Evolutionary conservation across 1,140 invertebrate genomes (phyloP), one percentile per base, ranked within the genome.

Genomic region (Ectropis grisescens): DNA sequence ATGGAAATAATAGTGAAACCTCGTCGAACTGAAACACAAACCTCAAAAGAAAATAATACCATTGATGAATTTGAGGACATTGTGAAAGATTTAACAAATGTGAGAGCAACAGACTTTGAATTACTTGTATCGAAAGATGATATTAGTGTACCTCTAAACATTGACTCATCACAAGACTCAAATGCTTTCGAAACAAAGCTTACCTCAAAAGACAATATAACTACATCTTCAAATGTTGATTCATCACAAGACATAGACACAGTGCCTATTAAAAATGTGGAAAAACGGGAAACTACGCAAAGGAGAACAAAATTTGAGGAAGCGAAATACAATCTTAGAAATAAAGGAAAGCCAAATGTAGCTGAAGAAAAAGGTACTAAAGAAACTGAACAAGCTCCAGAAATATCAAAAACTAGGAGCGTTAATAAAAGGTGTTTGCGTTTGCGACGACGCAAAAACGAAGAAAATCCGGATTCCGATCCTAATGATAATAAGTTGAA

Each of bases 11-110:
- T 41, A 36, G 29, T 40, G 2, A 48, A 46, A 19, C 16, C 16
- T 4, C 16, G 8, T n/a, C n/a, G 16, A 19, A 19, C 16, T 19
- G 8, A 19, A n/a, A n/a, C n/a, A 19, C 16, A 8, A 19, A 19
- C 3, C 16, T 19, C 16, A 33, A 37, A 42, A 26, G 15, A 48
- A 43, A 43, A 76, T 22, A 65, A 76, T 29, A 75, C 69, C 3
- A 40, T 62, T 11, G 64, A 76, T 34, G 62, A 59, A 29, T 76
- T 76, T 15, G 75, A 80, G 34, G 66, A 65, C 14, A 61, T 76
- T 13, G 76, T 60, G 28, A 75, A 75, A 49, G 47, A 75, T 31
- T 44, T 71, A 14, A 45, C 64, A 29, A 13, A 34, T 4, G 41
- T 61, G 0, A 54, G 68, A 29, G 51, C 52, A 2, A 72, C 71